phyloP scores from a whole-genome alignment of 1,140 invertebrate species.

The Orussus abietinus region DNA sequence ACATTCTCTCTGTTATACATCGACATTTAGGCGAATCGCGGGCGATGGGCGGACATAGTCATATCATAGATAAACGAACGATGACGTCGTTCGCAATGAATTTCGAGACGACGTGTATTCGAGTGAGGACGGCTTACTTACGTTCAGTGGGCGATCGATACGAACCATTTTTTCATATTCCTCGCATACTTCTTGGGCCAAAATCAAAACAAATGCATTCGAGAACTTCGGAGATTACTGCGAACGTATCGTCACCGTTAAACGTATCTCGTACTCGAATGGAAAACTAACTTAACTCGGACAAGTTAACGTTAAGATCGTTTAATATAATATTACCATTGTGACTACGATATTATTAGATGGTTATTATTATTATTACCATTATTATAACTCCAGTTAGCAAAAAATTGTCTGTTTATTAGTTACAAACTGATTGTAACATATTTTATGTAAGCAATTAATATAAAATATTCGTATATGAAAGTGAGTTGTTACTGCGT shows the following conservation, averaged over 20 bases:
- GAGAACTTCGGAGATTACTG: slow-evolving; percentile 26
- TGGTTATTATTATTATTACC: slow-evolving; percentile 46
- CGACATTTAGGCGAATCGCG: slow-evolving; percentile 21
- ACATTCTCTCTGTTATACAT: not conserved
- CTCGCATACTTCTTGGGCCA: slow-evolving; percentile 3
- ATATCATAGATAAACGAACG: slow-evolving; percentile 42
- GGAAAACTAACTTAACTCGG: slow-evolving; percentile 32
- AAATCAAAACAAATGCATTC: slow-evolving; percentile 7
- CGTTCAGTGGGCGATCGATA: too few relatives aligned
- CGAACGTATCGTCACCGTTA: slow-evolving; percentile 32
- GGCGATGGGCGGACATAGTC: slow-evolving; percentile 49
- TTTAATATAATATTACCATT: slow-evolving; percentile 40
- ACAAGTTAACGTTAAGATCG: slow-evolving; percentile 34
- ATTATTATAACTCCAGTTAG: slow-evolving; percentile 30
- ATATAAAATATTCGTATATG: slow-evolving; percentile 46
- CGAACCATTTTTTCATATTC: slow-evolving; percentile 11
- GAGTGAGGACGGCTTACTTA: too few relatives aligned
- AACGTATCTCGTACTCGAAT: slow-evolving; percentile 40
- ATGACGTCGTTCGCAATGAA: slow-evolving; percentile 39
- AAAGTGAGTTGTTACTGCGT: too few relatives aligned
- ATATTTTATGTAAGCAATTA: slow-evolving; percentile 53
- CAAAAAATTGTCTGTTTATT: slow-evolving; percentile 44
- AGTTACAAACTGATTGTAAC: slow-evolving; percentile 49
- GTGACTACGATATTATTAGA: slow-evolving; percentile 43
- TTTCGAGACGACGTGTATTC: slow-evolving; percentile 23